Evolutionary conservation across 2,797 vertebrate genomes (phyloP), one percentile per base, ranked within the genome.

Genomic region (Sphaeramia orbicularis): DNA sequence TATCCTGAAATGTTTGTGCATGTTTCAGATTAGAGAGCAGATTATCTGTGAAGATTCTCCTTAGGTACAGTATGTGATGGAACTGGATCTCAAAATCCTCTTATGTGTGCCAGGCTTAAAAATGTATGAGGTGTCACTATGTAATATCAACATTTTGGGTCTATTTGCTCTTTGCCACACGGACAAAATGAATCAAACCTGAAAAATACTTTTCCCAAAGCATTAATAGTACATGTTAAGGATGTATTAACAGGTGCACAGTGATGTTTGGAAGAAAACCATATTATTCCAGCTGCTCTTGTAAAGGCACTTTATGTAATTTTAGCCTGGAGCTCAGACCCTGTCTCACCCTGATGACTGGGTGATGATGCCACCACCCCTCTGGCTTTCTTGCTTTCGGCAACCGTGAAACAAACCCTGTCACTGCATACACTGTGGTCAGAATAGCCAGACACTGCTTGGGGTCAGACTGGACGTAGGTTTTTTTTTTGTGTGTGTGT

Each of bases 321-420:
- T 1, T 0, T 18, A 2, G 32, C 47, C 54, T 8, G 1, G 62
- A 58, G 47, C 59, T 65, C 45, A 6, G 6, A 53, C 18, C 53
- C 51, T 30, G 1, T 43, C 27, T 80, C 61, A 52, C 40, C 48
- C 55, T n/a, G 37, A 60, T 61, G 71, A 85, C 69, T 41, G 38
- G 37, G 45, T 2, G 10, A 32, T 85, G 85, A 86, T 49, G 56
- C 84, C 66, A 86, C 53, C 56, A 0, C 5, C 42, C 42, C 57
- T 36, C 57, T 61, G 59, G 72, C 7, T 21, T 61, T 40, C n/a
- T 71, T 3, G 14, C 78, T 62, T 38, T 60, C 18, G 24, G 70
- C 61, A n/a, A 53, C 73, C 47, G 10, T 65, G 63, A 78, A 82
- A 82, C 65, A 59, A 60, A 71, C 64, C 16, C 35, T 40, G 11